Evolutionary conservation across 2,113 vertebrate genomes (phyloP), one percentile per base, ranked within the genome.

Genomic region (Aegithalos caudatus): DNA sequence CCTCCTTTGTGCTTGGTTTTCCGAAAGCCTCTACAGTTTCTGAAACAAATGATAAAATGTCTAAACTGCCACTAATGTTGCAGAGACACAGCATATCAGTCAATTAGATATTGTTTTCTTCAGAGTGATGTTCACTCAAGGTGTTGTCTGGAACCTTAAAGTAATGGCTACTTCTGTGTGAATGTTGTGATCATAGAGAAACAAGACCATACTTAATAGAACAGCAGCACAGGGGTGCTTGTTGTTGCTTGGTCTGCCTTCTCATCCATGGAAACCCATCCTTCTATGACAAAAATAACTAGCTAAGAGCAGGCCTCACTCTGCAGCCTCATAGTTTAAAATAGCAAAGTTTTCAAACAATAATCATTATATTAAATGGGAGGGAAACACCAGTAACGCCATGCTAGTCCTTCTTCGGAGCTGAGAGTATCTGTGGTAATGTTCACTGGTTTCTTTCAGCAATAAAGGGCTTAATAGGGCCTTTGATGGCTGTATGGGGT

Each of bases 251-350:
- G 90, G 45, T 96, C 88, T 97, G 91, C 88, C 92, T 96, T 89
- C 91, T 96, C 79, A 73, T 89, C 90, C 81, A 37, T 91, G 94
- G 95, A 97, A 97, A 89, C 42, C 58, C 81, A 91, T 92, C 94
- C 71, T 95, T 95, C 96, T 88, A 50, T 62, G 60, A 42, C 7
- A 33, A 0, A 28, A 72, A 25, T 42, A n/a, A 21, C 47, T 81
- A 53, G 82, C 45, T n/a, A 80, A n/a, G 53, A 82, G 77, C 61
- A 88, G 77, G 53, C 33, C 73, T 74, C 44, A 42, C 57, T 82
- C 58, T 6, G 1, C 12, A 50, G 44, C 53, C 73, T 86, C 51
- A 12, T 42, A 51, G 44, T 64, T 56, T 84, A 86, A 94, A 67
- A 76, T 6, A 53, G 31, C 35, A 31, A n/a, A 28, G 11, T 12